Base-by-base conservation (phyloP, 2,888 invertebrate genomes). In the Drosophila kuntzei region DNA sequence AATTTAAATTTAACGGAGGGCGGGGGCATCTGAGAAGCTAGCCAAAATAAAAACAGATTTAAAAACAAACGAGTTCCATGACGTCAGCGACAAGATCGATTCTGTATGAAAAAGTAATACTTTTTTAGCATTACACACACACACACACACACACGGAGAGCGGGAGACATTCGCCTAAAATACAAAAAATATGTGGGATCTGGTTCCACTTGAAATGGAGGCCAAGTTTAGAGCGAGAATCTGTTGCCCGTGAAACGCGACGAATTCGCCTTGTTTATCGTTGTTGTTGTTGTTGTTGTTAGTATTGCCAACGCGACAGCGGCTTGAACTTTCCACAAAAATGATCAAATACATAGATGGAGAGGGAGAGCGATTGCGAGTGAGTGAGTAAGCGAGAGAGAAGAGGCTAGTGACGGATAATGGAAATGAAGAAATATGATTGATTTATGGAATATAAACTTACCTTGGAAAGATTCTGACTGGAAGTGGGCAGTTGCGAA, bases 191-290 rank as follows among this genome's bases (percentile, higher is more conserved):
- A 50, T 46, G 71, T 64, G 74, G 54, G 65, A 84, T 78, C 84
- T 89, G 53, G 84, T 87, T 84, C 69, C 73, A 84, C 84, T 84
- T 84, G 84, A 84, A 80, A 73, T 68, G 51, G 65, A 84, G 84
- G 89, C 73, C 73, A 76, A 69, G 62, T 49, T 49, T 60, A 63
- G 44, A 51, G 70, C 51, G 51, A 62, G 44, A 59, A 44, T 63
- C 49, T 7, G 55, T 37, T 55, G 55, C 22, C 71, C 54, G 41
- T 53, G 41, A 25, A 71, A 60, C 53, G 50, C 39, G 29, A 4
- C 14, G 43, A 55, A 43, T 63, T 62, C 44, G 49, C 29, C 9
- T 41, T 14, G 22, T 25, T 59, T 59, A n/a, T 34, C 54, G 39
- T 34, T 32, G 27, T 57, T 60, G 55, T 9, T 37, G 51, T 53